phyloP scores from a whole-genome alignment of 2,797 vertebrate species.

The Diplodus sargus region DNA sequence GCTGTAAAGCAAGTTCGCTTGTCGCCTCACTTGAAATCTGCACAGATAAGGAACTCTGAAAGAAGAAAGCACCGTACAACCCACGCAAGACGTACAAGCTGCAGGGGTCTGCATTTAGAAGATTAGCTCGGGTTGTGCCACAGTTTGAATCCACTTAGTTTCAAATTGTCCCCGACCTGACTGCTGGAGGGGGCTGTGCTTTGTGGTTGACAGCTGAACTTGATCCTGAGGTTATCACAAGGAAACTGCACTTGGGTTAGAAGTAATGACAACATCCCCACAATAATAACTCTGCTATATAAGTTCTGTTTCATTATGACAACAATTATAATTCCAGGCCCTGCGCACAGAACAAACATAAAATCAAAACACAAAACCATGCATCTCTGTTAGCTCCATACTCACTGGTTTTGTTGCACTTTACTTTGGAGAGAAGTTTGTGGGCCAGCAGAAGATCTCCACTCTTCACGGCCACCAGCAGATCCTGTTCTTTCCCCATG shows the following conservation, averaged over 20 bases:
- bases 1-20: slow-evolving; percentile 37
- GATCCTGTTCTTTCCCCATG: slow-evolving; percentile 87
- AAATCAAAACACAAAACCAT: background rate
- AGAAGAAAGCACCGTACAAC: slow-evolving; percentile 28
- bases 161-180: slow-evolving; percentile 46
- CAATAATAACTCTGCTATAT: slow-evolving; percentile 11
- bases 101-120: slow-evolving; percentile 56
- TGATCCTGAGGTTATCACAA: slow-evolving; percentile 38
- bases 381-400: slow-evolving; percentile 25
- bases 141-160: slow-evolving; percentile 68
- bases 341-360: slow-evolving; percentile 9
- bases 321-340: slow-evolving; percentile 20
- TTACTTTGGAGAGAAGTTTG: slow-evolving; percentile 85
- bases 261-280: background rate
- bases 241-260: slow-evolving; percentile 35
- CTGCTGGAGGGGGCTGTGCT: slow-evolving; percentile 26
- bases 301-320: slow-evolving; percentile 26
- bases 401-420: slow-evolving; percentile 86
- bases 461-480: slow-evolving; percentile 85
- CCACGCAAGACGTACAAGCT: slow-evolving; percentile 35
- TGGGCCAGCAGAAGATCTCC: slow-evolving; percentile 83
- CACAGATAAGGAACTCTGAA: slow-evolving; percentile 49
- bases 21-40: slow-evolving; percentile 53
- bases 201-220: slow-evolving; percentile 46
- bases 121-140: slow-evolving; percentile 62